Percentiles rank a stretch among this genome's conserved stretches.
phyloP scores from a whole-genome alignment of 1,140 invertebrate species.

The Trachymyrmex septentrionalis region DNA sequence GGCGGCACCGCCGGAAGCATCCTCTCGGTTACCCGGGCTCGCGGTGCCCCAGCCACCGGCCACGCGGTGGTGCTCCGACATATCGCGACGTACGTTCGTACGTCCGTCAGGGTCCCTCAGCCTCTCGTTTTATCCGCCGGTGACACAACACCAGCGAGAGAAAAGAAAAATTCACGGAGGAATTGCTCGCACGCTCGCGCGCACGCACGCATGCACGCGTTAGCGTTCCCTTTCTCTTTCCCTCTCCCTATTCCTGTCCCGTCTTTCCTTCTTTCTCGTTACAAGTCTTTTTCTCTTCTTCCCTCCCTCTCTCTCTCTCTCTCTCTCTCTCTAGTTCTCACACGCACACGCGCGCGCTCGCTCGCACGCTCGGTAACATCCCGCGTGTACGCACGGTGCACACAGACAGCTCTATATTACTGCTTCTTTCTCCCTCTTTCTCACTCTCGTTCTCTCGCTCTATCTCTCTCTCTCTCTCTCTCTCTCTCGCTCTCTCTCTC shows the following conservation, averaged over 20 bases:
- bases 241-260: no score
- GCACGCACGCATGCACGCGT: constrained; percentile 60
- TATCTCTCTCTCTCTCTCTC: constrained; percentile 3
- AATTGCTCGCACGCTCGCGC: constrained; percentile 63
- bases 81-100: constrained; percentile 76
- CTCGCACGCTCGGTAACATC: constrained; percentile 50
- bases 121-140: constrained; percentile 69
- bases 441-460: constrained; percentile 32
- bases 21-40: constrained; percentile 86
- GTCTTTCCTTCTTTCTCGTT: constrained; percentile 13
- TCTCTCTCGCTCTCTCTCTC: constrained; percentile 27
- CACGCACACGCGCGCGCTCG: constrained; percentile 33
- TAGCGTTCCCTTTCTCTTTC: constrained; percentile 72
- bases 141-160: constrained; percentile 66
- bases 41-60: constrained; percentile 86
- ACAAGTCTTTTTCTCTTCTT: constrained; percentile 36
- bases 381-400: constrained; percentile 50
- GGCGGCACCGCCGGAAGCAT: constrained; percentile 86
- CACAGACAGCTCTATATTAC: constrained; percentile 38
- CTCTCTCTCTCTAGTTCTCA: constrained; percentile 62
- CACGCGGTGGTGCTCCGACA: constrained; percentile 86
- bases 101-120: constrained; percentile 70
- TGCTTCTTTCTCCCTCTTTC: neutral
- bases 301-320: constrained; percentile 26
- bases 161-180: constrained; percentile 72